Conservation (phyloP, 2,797 vertebrate species). For the Prunella strophiata region DNA sequence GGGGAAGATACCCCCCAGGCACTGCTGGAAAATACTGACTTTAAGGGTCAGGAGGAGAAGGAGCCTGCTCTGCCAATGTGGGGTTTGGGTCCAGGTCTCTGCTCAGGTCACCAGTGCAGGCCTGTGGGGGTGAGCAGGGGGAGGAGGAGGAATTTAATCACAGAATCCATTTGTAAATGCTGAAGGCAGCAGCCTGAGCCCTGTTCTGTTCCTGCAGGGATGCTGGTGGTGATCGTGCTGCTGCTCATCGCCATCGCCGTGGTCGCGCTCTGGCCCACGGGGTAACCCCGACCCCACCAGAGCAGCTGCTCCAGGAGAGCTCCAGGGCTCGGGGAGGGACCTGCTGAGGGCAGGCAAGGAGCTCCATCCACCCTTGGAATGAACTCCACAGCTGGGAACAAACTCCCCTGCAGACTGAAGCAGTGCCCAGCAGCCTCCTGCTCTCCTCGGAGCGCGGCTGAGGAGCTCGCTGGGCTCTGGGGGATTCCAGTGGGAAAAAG, state of each 20-base stretch:
- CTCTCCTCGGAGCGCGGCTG: not conserved
- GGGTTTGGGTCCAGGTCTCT: not conserved
- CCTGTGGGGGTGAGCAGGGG: not conserved
- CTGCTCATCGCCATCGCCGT: slow-evolving; percentile 93
- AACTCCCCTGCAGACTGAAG: not conserved
- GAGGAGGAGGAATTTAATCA: not conserved
- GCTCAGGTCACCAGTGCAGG: not conserved
- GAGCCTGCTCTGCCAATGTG: fast-evolving
- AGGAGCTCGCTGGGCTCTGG: not conserved
- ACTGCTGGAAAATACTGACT: not conserved
- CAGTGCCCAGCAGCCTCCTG: fast-evolving
- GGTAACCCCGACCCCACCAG: not conserved
- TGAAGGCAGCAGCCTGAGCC: not conserved
- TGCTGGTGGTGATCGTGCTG: slow-evolving; percentile 94
- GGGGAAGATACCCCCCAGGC: not conserved
- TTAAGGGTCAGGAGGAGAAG: not conserved
- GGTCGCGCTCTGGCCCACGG: slow-evolving; percentile 87
- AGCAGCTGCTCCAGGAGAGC: not conserved
- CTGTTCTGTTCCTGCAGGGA: slow-evolving; percentile 78
- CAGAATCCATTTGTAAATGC: fast-evolving
- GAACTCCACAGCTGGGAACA: too few species aligned
- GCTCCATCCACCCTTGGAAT: too few species aligned
- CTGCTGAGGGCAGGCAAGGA: not conserved
- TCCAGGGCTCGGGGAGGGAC: not conserved
- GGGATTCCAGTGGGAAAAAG: not conserved